Conservation (phyloP, 53 echinoderm and acorn worm species). For the Zoroaster sp. region DNA sequence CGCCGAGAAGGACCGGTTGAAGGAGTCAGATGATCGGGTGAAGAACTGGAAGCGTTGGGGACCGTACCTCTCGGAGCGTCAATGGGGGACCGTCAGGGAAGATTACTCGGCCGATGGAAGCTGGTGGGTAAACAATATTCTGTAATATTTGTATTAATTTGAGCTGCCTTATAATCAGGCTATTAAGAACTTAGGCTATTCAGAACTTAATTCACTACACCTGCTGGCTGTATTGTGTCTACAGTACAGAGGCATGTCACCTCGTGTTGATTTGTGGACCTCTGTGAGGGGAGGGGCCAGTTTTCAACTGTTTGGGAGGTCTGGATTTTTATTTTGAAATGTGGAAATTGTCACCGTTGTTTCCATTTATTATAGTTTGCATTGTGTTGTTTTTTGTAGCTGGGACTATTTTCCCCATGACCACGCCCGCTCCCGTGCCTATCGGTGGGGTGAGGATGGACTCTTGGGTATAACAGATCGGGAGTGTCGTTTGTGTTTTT, state of each 20-base stretch:
- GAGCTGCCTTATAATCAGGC: too few relatives aligned
- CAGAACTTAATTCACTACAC: too few relatives aligned
- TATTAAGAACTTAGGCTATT: too few relatives aligned
- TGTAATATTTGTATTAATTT: not conserved
- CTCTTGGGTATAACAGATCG: constrained; percentile 87
- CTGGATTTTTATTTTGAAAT: not conserved
- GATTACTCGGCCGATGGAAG: constrained; percentile 87
- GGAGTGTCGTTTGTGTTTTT: constrained; percentile 83
- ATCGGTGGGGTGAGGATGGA: constrained; percentile 97
- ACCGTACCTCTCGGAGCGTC: constrained; percentile 91
- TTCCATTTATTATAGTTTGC: not conserved
- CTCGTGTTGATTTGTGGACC: too few relatives aligned
- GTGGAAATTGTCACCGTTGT: not conserved
- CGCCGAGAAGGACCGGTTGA: constrained; percentile 5
- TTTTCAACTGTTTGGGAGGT: not conserved
- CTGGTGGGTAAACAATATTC: constrained; percentile 59
- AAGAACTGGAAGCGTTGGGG: constrained; percentile 93
- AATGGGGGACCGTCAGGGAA: constrained; percentile 96
- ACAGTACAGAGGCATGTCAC: too few relatives aligned
- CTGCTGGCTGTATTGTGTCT: too few relatives aligned
- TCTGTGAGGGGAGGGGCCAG: too few relatives aligned
- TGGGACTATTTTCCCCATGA: constrained; percentile 99
- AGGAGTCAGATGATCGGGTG: constrained; percentile 11
- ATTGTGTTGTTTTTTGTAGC: constrained; percentile 32
- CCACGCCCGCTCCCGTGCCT: constrained; percentile 85